phyloP scores from a whole-genome alignment of 2,797 vertebrate genomes.

The Alca torda region DNA sequence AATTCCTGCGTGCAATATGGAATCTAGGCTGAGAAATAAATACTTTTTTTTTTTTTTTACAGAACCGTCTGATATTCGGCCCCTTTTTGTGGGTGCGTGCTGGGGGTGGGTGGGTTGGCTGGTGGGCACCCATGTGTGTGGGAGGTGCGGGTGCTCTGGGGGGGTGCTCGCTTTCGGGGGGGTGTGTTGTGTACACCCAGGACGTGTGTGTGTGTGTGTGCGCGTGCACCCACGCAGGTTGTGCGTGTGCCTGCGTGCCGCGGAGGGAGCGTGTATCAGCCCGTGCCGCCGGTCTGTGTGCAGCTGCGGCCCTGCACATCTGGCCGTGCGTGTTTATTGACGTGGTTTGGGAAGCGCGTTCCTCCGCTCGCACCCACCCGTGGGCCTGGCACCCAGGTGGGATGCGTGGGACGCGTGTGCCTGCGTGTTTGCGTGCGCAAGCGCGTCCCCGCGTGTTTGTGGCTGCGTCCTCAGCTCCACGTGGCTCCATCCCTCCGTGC shows the following conservation, averaged over 20 bases:
- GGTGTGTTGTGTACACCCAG: not conserved
- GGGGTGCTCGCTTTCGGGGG: no score
- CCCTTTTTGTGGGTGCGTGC: not conserved
- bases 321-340: no score
- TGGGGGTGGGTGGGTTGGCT: not conserved
- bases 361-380: not conserved
- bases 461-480: not conserved
- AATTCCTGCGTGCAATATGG: slow-evolving; percentile 61
- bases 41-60: not conserved
- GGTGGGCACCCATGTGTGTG: not conserved
- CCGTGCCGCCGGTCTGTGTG: rapidly evolving
- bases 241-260: not conserved
- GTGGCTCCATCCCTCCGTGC: rapidly evolving
- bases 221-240: not conserved
- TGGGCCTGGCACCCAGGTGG: not conserved
- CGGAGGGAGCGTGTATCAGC: not conserved
- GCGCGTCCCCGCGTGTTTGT: not conserved
- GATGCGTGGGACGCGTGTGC: no score
- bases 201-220: rapidly evolving
- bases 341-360: no score
- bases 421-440: not conserved
- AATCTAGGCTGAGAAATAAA: slow-evolving; percentile 62
- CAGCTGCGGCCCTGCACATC: not conserved
- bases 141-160: not conserved
- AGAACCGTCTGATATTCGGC: not conserved